Base-by-base conservation (phyloP, 2,113 vertebrate species). In the Sclerurus mexicanus region DNA sequence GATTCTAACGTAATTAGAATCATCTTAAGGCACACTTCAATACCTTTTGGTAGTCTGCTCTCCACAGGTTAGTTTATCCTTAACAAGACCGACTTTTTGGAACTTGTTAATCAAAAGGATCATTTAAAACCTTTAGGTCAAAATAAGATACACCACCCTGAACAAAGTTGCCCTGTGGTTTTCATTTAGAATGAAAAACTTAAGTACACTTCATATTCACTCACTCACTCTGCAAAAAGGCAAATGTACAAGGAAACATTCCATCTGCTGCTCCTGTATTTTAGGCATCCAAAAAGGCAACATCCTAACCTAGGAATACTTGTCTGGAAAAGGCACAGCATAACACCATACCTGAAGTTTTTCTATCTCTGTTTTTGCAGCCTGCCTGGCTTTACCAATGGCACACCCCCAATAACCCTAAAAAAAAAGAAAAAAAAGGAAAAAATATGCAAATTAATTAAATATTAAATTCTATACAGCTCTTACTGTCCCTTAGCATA, bases 341-440 rank as follows among this genome's bases (percentile, higher is more conserved):
- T 68, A 50, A 40, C 12, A 35, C 33, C 94, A 69, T 97, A 99
- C 99, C 99, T 99, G 99, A 78, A 99, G 99, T 69, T 99, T 99
- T 77, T 99, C 99, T 62, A 99, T 99, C 97, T 99, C 99, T 35
- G 99, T 99, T 97, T 99, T 99, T 66, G 99, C 99, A n/a, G 99
- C 99, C 93, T 99, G 99, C 89, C 99, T 99, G 80, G 99, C 99
- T 98, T 99, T 99, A 27, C 99, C 99, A 67, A 99, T 99, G 78
- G 99, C 99, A 94, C 99, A 99, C 5, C 99, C 99, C 99, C 99
- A 99, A 74, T 99, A 99, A 95, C 99, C 99, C 99, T 99, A 56
- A 31, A 93, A 77, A 72, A 76, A 30, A 64, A 8, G 16, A 23
- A 31, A 37, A 1, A 72, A 76, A 31, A 66, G 7, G 17, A 23